Conservation (phyloP, 2,113 vertebrate genomes). For the Aldabrachelys gigantea region DNA sequence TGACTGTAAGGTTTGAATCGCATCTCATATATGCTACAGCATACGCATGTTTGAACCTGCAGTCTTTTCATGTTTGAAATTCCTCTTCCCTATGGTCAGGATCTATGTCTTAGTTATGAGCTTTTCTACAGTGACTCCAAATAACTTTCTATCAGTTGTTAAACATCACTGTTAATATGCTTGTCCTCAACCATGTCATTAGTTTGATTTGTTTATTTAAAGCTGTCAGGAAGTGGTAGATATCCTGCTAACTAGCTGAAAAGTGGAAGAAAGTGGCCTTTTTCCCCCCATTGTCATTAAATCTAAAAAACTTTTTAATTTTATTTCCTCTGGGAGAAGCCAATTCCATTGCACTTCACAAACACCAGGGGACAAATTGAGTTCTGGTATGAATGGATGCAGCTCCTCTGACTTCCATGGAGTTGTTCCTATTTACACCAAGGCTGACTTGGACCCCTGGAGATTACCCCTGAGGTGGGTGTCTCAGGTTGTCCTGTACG, state of each 20-base stretch:
- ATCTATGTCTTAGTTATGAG: not conserved
- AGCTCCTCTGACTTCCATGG: not conserved
- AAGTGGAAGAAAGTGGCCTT: not conserved
- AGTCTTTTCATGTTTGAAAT: not conserved
- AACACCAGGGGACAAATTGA: not conserved
- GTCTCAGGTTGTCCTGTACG: not conserved
- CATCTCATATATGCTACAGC: not conserved
- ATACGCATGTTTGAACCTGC: not conserved
- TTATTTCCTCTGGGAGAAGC: not conserved
- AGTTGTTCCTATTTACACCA: not conserved
- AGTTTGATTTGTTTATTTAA: not conserved
- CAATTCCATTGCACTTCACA: not conserved
- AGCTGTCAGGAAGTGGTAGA: not conserved
- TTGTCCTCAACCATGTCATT: not conserved
- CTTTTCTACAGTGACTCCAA: conserved; percentile 6
- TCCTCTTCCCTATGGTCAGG: not conserved
- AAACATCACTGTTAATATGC: not conserved
- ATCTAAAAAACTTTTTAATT: not conserved
- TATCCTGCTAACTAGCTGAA: not conserved
- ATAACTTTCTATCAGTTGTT: conserved; percentile 8
- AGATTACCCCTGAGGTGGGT: not conserved
- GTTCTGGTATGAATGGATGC: not conserved
- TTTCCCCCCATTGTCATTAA: not conserved
- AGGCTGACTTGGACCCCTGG: not conserved
- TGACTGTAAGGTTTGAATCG: not conserved